Conservation (phyloP, 2,888 invertebrate genomes). For the Tachystola acroxantha region DNA sequence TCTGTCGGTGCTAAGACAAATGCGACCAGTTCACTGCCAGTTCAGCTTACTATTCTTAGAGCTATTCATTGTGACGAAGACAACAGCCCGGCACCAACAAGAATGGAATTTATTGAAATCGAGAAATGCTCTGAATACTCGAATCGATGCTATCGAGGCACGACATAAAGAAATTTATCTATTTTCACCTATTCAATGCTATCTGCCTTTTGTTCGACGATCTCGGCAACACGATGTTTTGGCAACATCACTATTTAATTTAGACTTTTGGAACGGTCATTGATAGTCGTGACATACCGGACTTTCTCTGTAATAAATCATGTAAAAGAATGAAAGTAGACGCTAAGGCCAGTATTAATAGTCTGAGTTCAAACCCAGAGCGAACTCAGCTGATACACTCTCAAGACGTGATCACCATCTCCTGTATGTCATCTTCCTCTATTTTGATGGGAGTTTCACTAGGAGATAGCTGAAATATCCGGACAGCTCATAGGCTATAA, state of each 20-base stretch:
- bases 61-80: too few relatives aligned
- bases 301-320: slow-evolving; percentile 19
- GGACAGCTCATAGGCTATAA: too few relatives aligned
- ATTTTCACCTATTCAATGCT: slow-evolving; percentile 15
- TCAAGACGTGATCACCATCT: too few relatives aligned
- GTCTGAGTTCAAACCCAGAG: too few relatives aligned
- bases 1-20: too few relatives aligned
- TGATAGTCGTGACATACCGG: slow-evolving; percentile 17
- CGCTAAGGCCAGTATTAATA: too few relatives aligned
- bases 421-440: too few relatives aligned
- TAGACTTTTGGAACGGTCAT: slow-evolving; percentile 10
- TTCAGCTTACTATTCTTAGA: too few relatives aligned
- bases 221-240: slow-evolving; percentile 16
- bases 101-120: slow-evolving; percentile 20
- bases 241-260: slow-evolving; percentile 14
- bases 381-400: too few relatives aligned
- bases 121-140: slow-evolving; percentile 19
- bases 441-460: too few relatives aligned
- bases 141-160: slow-evolving; percentile 17
- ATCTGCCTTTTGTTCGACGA: slow-evolving; percentile 17
- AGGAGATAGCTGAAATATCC: too few relatives aligned
- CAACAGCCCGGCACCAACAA: slow-evolving; percentile 5
- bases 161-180: slow-evolving; percentile 23
- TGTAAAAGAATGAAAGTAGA: slow-evolving; percentile 9
- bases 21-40: too few relatives aligned